phyloP scores from a whole-genome alignment of 1,140 invertebrate genomes.

The Drosophila auraria region DNA sequence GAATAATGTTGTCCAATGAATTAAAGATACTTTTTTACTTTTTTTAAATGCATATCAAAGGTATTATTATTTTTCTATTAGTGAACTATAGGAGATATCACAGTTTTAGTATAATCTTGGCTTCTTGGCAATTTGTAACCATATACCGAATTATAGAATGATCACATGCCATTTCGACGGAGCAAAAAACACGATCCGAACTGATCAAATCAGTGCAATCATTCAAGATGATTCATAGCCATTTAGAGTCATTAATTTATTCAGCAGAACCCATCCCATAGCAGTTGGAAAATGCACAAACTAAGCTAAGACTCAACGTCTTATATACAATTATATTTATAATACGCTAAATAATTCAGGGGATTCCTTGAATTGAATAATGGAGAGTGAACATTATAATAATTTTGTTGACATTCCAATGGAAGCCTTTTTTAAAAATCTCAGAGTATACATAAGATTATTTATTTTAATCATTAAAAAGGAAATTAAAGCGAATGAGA shows the following conservation, averaged over 20 bases:
- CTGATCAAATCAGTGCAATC: constrained; percentile 21
- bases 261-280: constrained; percentile 15
- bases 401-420: not conserved
- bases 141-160: not conserved
- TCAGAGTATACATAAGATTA: too few relatives aligned
- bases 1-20: too few relatives aligned
- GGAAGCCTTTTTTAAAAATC: not conserved
- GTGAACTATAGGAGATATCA: not conserved
- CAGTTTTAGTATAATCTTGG: not conserved
- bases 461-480: not conserved
- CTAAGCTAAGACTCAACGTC: not conserved
- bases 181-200: not conserved
- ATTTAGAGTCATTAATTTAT: constrained; percentile 20
- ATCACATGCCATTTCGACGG: not conserved
- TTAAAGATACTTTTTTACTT: too few relatives aligned
- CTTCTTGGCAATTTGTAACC: not conserved
- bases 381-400: not conserved
- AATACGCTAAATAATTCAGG: not conserved
- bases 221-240: constrained; percentile 19
- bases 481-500: too few relatives aligned
- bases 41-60: too few relatives aligned
- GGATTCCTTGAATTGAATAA: not conserved
- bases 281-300: not conserved
- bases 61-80: too few relatives aligned
- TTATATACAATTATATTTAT: not conserved